These are phyloP conservation scores for Notolabrus celidotus DNA, from an alignment of 2,797 vertebrate species.

Conservation along the genomic window DNA sequence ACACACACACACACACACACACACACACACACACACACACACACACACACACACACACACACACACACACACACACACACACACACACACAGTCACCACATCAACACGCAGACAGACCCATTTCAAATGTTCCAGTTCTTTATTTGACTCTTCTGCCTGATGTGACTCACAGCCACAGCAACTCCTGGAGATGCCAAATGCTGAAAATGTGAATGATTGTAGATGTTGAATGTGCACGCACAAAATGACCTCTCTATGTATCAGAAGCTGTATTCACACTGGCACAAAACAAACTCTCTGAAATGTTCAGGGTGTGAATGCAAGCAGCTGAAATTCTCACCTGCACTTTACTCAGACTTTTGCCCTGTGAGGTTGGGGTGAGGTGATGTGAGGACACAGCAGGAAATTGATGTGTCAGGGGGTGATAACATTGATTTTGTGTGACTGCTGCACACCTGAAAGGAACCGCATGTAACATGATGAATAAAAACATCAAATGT, in stretches of 20 bases:
- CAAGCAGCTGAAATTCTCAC: no score
- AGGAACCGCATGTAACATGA: background rate
- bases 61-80: background rate
- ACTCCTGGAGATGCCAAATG: background rate
- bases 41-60: background rate
- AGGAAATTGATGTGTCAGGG: no score
- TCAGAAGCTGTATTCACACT: background rate
- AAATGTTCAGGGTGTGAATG: no score
- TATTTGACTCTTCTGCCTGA: background rate
- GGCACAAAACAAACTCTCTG: no score
- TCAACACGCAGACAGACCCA: background rate
- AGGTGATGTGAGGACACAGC: no score
- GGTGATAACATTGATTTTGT: no score
- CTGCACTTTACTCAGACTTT: no score
- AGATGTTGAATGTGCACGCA: no score
- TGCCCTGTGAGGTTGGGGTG: no score
- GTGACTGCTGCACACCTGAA: no score
- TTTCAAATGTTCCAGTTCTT: constrained; percentile 2
- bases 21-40: background rate
- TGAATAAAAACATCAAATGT: no score
- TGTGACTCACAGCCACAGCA: background rate
- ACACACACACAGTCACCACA: background rate
- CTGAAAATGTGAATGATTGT: background rate
- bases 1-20: background rate
- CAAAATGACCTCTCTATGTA: background rate